Percentiles rank a stretch among this genome's conserved stretches.
Evolutionary conservation across 2,797 vertebrate species (phyloP).

Genomic region (Clarias pachynema): DNA sequence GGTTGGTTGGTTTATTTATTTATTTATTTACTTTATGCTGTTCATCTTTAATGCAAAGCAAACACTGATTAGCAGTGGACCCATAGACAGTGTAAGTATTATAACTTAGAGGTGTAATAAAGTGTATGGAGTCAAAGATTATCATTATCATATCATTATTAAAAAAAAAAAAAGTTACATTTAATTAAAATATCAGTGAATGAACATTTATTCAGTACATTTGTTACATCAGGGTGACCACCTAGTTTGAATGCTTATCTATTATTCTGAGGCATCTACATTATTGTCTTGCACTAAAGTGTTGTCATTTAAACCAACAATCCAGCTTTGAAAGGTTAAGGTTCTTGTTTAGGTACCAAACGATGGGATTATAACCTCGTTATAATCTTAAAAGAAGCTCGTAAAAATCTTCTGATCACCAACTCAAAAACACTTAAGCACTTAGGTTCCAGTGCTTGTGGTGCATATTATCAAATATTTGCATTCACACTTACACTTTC

Average conservation of each 20-base stretch:
- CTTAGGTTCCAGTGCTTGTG: background rate
- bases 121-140: background rate
- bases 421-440: background rate
- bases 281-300: background rate
- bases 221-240: background rate
- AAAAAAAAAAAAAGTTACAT: no score
- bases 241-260: background rate
- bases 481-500: background rate
- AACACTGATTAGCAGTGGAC: background rate
- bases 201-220: background rate
- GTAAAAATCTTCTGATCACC: background rate
- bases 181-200: background rate
- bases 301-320: background rate
- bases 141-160: background rate
- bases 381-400: no score
- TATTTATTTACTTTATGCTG: no score
- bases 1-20: no score
- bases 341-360: background rate
- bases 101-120: background rate
- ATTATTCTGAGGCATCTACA: background rate
- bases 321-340: background rate
- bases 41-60: background rate
- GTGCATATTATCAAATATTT: background rate
- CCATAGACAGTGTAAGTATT: background rate
- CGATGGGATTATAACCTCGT: background rate